Evolutionary conservation across 2,797 vertebrate species (phyloP), one percentile per base, ranked within the genome.

Genomic region (Australoheros facetus): DNA sequence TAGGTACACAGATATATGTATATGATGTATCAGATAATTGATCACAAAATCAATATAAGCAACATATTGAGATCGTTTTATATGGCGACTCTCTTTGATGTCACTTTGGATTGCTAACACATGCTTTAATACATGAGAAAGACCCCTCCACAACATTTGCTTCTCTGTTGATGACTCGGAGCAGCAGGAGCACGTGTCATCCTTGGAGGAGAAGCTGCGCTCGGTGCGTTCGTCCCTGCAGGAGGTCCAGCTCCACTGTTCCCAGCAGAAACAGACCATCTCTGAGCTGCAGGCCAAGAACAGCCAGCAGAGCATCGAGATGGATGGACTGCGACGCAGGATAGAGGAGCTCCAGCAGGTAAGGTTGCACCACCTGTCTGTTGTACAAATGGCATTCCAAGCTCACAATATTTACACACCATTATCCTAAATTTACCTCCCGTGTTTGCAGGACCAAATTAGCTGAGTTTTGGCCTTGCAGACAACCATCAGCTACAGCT

Each of bases 291-390:
- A 97, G 70, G 94, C 94, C 5, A 96, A 93, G 84, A 96, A 93
- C 57, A 88, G 83, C 76, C 97, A 98, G 83, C 91, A 96, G 72
- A 92, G 81, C 83, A 62, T 96, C 2, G 96, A 97, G 77, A 90
- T 91, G 64, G 97, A 98, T 3, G 89, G 94, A 13, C 93, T 98
- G 80, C 93, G 87, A 37, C 95, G 96, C 75, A 94, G 94, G 69
- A 87, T 97, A 5, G 96, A 98, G 28, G 97, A 97, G 66, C 95
- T 98, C 14, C 97, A 98, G 89, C 97, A 97, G 97, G 98, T 99
- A 85, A 72, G 81, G 12, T 28, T 34, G 12, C 70, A 51, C 17
- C 42, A 5, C 6, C 64, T 13, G 16, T 30, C 59, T 37, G 17
- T 37, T 56, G 10, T 19, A 58, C 45, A 42, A 64, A 64, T n/a